These are phyloP conservation scores for Tapirus indicus DNA, from an alignment of 2,797 vertebrate species.

Conservation along the genomic window DNA sequence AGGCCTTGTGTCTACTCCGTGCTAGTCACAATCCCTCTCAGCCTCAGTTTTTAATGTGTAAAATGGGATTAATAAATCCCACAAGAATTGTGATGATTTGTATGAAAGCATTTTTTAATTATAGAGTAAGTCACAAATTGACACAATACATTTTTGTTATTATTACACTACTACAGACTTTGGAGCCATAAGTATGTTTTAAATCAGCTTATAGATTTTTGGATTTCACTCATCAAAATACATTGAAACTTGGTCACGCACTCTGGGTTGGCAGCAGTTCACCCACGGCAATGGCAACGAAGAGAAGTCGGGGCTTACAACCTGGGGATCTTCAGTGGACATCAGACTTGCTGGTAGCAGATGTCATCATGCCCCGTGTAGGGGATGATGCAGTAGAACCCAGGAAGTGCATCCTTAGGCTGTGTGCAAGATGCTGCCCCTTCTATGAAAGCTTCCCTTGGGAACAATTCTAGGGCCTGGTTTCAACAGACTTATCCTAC, in stretches of 20 bases:
- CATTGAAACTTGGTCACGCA: neutral
- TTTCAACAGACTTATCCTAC: neutral
- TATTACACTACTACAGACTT: neutral
- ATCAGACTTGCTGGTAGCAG: accelerated
- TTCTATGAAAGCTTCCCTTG: neutral
- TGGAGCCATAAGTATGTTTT: neutral
- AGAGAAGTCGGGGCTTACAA: too few relatives aligned
- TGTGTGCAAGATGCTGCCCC: too few relatives aligned
- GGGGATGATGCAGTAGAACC: accelerated
- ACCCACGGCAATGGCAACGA: accelerated
- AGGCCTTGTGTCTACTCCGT: neutral
- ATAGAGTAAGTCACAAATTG: neutral
- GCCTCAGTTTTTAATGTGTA: neutral
- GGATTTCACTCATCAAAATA: neutral
- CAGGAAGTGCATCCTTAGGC: accelerated
- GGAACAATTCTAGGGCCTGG: neutral
- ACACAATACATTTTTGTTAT: neutral
- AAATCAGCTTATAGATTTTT: neutral
- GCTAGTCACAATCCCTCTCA: too few relatives aligned
- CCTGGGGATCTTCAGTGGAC: accelerated
- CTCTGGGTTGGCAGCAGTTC: neutral
- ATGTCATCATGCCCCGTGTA: accelerated
- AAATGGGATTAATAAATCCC: neutral
- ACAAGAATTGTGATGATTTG: too few relatives aligned
- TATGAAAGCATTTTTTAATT: neutral